Percentiles rank a stretch among this genome's conserved stretches.
Evolutionary conservation across 2,113 vertebrate genomes (phyloP).

Genomic region (Plectropomus leopardus): DNA sequence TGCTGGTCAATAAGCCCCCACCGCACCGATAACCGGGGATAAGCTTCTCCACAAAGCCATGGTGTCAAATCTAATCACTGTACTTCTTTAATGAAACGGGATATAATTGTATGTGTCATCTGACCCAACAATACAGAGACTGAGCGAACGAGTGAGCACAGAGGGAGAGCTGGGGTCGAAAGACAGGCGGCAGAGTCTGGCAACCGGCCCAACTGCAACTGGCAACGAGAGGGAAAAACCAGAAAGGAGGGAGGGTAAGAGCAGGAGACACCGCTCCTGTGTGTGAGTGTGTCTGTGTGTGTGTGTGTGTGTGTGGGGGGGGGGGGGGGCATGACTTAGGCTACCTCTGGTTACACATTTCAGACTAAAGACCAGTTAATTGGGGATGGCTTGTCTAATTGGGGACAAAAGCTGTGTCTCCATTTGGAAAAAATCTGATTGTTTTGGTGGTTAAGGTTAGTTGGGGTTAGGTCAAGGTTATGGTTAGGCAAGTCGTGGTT

Average conservation of each 20-base stretch:
- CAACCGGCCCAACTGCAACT: slow-evolving; percentile 65
- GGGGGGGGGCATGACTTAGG: no score
- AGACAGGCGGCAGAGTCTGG: slow-evolving; percentile 65
- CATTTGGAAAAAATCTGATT: no score
- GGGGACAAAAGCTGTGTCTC: no score
- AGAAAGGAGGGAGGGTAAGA: slow-evolving; percentile 19
- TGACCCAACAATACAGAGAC: slow-evolving; percentile 73
- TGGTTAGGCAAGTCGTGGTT: no score
- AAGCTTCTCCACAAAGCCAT: slow-evolving; percentile 52
- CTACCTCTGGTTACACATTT: no score
- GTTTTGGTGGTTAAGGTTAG: no score
- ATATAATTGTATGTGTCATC: slow-evolving; percentile 73
- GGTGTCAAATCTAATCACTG: slow-evolving; percentile 72
- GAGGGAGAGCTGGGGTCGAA: slow-evolving; percentile 64
- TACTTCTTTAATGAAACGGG: slow-evolving; percentile 69
- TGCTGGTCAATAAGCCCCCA: slow-evolving; percentile 39
- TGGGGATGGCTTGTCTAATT: no score
- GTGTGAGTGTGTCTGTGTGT: slow-evolving; percentile 18
- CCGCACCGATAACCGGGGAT: slow-evolving; percentile 12
- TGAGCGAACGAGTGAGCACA: slow-evolving; percentile 59
- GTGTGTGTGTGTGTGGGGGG: not conserved
- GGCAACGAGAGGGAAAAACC: slow-evolving; percentile 62
- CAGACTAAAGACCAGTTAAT: no score
- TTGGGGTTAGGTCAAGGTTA: no score
- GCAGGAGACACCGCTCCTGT: not conserved